Evolutionary conservation across 37 sponge, comb jelly and placozoan genomes (phyloP).

Genomic region (Amphimedon queenslandica): DNA sequence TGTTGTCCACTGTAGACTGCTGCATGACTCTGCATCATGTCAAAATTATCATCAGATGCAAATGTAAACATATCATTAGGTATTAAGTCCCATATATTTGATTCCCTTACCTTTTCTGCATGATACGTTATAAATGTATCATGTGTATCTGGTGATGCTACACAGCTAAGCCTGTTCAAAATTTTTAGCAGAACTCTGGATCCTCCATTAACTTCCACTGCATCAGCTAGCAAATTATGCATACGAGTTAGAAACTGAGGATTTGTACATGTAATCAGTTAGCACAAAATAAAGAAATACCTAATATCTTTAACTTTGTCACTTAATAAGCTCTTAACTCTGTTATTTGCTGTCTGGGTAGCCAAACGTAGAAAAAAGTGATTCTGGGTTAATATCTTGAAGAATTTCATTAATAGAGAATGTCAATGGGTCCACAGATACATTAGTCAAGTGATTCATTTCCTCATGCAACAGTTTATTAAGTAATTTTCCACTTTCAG

Average conservation of each 20-base stretch:
- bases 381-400: no score
- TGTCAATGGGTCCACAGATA: no score
- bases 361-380: no score
- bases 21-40: constrained; percentile 27
- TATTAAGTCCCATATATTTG: constrained; percentile 5
- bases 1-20: constrained; percentile 26
- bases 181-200: constrained; percentile 5
- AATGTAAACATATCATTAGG: constrained; percentile 3
- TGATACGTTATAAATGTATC: constrained; percentile 13
- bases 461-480: no score
- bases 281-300: no score
- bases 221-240: constrained; percentile 9
- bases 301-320: no score
- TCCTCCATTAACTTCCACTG: constrained; percentile 16
- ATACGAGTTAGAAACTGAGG: neutral
- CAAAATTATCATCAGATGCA: constrained; percentile 24
- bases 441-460: no score
- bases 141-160: constrained; percentile 20
- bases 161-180: neutral
- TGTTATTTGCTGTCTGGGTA: no score
- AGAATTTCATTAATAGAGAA: no score
- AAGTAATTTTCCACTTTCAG: no score
- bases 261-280: no score
- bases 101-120: neutral
- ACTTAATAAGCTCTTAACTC: no score